Conservation (phyloP, 2,888 invertebrate species). For the Orthosia incerta region DNA sequence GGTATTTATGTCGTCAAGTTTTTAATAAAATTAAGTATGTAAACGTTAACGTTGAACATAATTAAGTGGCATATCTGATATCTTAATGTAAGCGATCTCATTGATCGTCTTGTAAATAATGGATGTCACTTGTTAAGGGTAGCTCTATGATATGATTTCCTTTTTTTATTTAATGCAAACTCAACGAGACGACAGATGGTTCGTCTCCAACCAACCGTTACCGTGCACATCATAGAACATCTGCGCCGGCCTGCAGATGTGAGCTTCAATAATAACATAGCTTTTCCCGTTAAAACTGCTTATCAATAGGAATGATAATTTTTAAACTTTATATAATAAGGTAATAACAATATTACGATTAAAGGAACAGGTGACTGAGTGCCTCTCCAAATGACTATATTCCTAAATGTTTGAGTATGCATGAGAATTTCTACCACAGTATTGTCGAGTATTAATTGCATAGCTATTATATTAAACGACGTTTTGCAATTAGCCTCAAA, state of each 20-base stretch:
- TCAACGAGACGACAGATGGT: slow-evolving; percentile 50
- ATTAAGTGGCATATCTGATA: slow-evolving; percentile 23
- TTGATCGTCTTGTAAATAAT: slow-evolving; percentile 46
- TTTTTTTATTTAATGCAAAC: slow-evolving; percentile 37
- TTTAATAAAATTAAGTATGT: slow-evolving; percentile 8
- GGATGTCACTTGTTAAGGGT: slow-evolving; percentile 19
- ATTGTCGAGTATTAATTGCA: slow-evolving; percentile 47
- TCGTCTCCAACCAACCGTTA: slow-evolving; percentile 22
- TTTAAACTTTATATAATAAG: slow-evolving; percentile 48
- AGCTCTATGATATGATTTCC: slow-evolving; percentile 40
- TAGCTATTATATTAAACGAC: slow-evolving; percentile 19
- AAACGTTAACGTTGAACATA: slow-evolving; percentile 8
- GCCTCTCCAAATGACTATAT: slow-evolving; percentile 41
- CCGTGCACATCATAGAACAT: slow-evolving; percentile 30
- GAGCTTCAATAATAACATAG: slow-evolving; percentile 29
- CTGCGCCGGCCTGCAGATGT: slow-evolving; percentile 57
- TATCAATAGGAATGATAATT: slow-evolving; percentile 50
- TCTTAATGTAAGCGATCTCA: slow-evolving; percentile 24
- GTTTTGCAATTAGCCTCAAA: slow-evolving; percentile 38
- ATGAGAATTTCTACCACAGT: slow-evolving; percentile 32
- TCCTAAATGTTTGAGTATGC: slow-evolving; percentile 36
- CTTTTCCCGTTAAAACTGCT: slow-evolving; percentile 32
- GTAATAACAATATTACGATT: slow-evolving; percentile 39
- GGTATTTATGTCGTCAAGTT: not conserved
- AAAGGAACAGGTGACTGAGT: slow-evolving; percentile 44